Base-by-base conservation (phyloP, 2,888 invertebrate species). In the Spatulosminthurus flaviceps region DNA sequence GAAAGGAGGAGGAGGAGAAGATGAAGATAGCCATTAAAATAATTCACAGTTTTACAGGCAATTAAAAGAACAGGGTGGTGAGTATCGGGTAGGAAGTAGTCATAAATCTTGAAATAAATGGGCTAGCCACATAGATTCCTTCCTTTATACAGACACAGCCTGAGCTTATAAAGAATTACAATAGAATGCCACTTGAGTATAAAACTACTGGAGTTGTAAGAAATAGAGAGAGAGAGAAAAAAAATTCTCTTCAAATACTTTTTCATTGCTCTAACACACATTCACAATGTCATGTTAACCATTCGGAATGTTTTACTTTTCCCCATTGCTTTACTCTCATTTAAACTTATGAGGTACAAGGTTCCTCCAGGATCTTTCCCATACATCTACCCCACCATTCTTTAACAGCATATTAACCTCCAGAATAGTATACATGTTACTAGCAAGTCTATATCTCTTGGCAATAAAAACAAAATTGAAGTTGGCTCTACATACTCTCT, bases 41-140 rank as follows among this genome's bases (percentile, higher is more conserved):
- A 75, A 75, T 75, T 75, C 75, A 75, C 75, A 34, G 64, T 64
- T 75, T 64, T 61, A 60, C 41, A 64, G 16, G 64, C 64, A 75
- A 75, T 75, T 75, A 75, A 75, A 75, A 75, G 64, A 64, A 75
- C 24, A 19, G 67, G 16, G 67, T 67, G 67, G 67, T 26, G 67
- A 51, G 51, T 51, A 26, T 51, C 21, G 72, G 43, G 51, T 1
- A 0, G n/a, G 51, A 51, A 26, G 4, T n/a, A 21, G 28, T 13
- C 26, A 43, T 72, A 72, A 72, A 72, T 72, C 72, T 72, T 26
- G 11, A 9, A 9, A 34, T 9, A 21, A 74, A 74, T 74, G 74
- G 61, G 29, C 29, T 28, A 64, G 24, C 72, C 19, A 13, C 26
- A 67, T 51, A 13, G n/a, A 51, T 51, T n/a, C n/a, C n/a, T n/a